Percentiles rank a stretch among this genome's conserved stretches.
Evolutionary conservation across 1,140 invertebrate species (phyloP).

Genomic region (Aplysia californica): DNA sequence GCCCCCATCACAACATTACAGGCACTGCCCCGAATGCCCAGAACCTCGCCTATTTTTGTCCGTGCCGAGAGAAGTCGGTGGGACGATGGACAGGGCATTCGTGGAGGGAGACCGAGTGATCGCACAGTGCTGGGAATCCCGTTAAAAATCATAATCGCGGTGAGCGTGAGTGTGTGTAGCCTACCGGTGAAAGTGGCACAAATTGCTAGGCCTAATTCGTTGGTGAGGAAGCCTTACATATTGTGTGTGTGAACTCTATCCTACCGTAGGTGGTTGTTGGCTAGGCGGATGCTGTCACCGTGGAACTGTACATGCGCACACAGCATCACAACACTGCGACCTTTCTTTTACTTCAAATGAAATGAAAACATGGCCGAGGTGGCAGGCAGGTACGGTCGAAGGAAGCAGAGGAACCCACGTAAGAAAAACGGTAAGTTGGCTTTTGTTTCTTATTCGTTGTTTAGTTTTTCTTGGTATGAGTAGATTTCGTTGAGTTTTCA

Average conservation of each 20-base stretch:
- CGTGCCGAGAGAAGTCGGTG: slow-evolving; percentile 4
- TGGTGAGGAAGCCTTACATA: neutral
- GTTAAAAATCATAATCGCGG: slow-evolving; percentile 24
- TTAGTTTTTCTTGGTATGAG: neutral
- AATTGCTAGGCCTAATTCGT: neutral
- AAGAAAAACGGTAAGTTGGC: slow-evolving; percentile 39
- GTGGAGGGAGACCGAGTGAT: neutral
- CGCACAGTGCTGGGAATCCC: slow-evolving; percentile 1
- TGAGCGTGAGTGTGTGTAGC: neutral
- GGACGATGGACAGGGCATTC: slow-evolving; percentile 10
- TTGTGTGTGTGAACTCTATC: neutral
- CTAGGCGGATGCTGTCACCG: slow-evolving; percentile 39
- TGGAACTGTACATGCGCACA: slow-evolving; percentile 44
- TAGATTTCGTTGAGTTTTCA: neutral
- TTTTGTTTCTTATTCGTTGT: neutral
- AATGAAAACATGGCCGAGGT: slow-evolving; percentile 47
- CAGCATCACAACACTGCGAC: slow-evolving; percentile 30
- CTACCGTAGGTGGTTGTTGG: slow-evolving; percentile 11
- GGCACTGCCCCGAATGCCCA: slow-evolving; percentile 14
- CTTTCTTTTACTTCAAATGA: slow-evolving; percentile 29
- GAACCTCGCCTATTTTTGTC: slow-evolving; percentile 19
- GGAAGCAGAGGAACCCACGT: slow-evolving; percentile 38
- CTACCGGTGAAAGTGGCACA: slow-evolving; percentile 16
- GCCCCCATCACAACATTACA: neutral
- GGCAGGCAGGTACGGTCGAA: slow-evolving; percentile 38